Evolutionary conservation across 2,888 invertebrate species (phyloP).

Genomic region (Drosophila borborema): DNA sequence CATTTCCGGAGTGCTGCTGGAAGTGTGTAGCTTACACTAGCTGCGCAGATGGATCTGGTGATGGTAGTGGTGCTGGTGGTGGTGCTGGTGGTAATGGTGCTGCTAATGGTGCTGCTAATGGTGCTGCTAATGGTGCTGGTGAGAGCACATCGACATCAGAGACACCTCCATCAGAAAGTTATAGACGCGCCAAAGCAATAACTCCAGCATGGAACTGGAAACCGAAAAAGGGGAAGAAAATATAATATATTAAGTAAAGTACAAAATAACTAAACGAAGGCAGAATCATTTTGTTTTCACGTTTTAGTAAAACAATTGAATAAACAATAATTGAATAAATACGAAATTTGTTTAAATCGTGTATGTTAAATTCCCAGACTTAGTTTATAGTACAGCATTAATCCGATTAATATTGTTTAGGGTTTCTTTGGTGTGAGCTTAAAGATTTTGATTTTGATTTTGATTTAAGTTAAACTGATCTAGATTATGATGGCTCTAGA

Average conservation of each 20-base stretch:
- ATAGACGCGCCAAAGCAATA: neutral
- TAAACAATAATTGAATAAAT: too few species aligned
- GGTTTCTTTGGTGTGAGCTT: too few species aligned
- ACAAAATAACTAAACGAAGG: neutral
- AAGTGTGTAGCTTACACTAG: slow-evolving; percentile 29
- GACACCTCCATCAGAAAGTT: too few species aligned
- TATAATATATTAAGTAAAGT: neutral
- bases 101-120: neutral
- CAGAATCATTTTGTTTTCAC: slow-evolving; percentile 1
- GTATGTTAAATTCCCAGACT: too few species aligned
- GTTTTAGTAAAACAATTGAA: slow-evolving; percentile 7
- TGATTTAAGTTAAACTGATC: neutral
- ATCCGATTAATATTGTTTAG: too few species aligned
- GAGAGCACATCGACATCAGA: too few species aligned
- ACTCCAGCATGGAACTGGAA: neutral
- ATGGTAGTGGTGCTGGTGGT: too few species aligned
- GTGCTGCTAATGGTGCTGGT: neutral
- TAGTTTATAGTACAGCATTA: too few species aligned
- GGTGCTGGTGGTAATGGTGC: neutral
- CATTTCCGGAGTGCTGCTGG: slow-evolving; percentile 62
- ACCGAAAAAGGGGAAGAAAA: neutral
- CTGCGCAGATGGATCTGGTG: slow-evolving; percentile 1
- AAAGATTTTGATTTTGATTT: neutral
- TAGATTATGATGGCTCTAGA: neutral
- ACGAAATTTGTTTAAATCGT: too few species aligned